phyloP scores from a whole-genome alignment of 2,113 vertebrate genomes.

The Desmodus rotundus region DNA sequence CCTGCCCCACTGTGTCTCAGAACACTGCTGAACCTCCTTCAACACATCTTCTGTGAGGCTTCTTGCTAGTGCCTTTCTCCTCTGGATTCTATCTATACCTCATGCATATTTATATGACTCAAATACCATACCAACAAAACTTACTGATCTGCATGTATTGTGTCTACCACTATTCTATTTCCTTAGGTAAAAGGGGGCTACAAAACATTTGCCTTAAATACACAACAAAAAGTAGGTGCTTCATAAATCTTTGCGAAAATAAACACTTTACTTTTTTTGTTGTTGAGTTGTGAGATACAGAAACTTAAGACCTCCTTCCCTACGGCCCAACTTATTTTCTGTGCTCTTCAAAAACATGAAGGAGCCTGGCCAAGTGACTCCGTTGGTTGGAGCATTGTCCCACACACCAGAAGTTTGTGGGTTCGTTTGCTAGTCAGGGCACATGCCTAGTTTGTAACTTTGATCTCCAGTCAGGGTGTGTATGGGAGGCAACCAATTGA shows the following conservation, averaged over 20 bases:
- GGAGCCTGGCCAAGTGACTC: neutral
- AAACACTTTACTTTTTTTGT: neutral
- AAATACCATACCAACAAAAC: neutral
- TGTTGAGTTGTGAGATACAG: neutral
- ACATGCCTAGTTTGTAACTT: no score
- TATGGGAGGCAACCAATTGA: no score
- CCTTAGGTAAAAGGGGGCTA: neutral
- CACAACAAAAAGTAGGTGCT: neutral
- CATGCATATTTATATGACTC: neutral
- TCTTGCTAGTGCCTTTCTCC: neutral
- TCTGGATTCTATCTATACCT: neutral
- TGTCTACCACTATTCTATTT: neutral
- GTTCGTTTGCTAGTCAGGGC: no score
- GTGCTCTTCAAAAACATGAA: neutral
- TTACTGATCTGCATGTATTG: neutral
- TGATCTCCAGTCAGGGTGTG: no score
- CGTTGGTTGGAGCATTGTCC: no score
- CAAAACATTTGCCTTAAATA: neutral
- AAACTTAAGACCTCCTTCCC: neutral
- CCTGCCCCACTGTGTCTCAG: neutral
- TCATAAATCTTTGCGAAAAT: neutral
- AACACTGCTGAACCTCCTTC: neutral
- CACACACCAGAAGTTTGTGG: neutral
- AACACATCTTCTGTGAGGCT: neutral
- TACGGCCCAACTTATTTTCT: neutral